Base-by-base conservation (phyloP, 2,797 vertebrate species). In the Pitangus sulphuratus region DNA sequence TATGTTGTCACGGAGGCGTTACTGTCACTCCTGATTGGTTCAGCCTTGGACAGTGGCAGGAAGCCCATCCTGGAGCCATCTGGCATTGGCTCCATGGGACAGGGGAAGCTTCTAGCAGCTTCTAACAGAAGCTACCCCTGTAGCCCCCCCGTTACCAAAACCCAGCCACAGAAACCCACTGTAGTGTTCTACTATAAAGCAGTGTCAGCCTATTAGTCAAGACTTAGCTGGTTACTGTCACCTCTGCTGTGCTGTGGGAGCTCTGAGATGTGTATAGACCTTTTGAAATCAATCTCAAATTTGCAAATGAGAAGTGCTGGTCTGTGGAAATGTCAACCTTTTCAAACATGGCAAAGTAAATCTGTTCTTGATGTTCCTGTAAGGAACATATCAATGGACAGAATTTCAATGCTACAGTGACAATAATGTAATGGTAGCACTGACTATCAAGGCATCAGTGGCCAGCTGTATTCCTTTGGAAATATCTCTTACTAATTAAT, bases 271-370 rank as follows among this genome's bases (percentile, higher is more conserved):
- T 40, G 75, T 42, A 37, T 6, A 89, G 65, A 76, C 50, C 87
- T 96, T 89, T 88, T 58, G 69, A 89, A 89, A 91, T 69, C 82
- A 81, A 69, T 39, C 71, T 86, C 69, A 58, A 4, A 81, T 91
- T 80, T 81, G 50, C 45, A 96, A 71, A 81, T 78, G 78, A 84
- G 47, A 78, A 68, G 12, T 37, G 31, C 72, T 81, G 65, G 45
- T 80, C 61, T 87, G 56, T 89, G 84, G 61, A 91, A 95, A 91
- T 86, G 89, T 94, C 92, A 96, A 57, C 48, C 42, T 89, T 92
- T 84, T 76, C 89, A 90, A 93, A 92, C 42, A 54, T 3, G 28
- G 81, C 35, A 72, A 84, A 82, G 47, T 57, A 82, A 89, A 90
- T 69, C 28, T 53, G 15, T 64, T 72, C 42, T 50, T 87, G 42